Percentiles rank a stretch among this genome's conserved stretches.
These are phyloP conservation scores for Riparia riparia DNA, from an alignment of 2,113 vertebrate genomes.

Conservation along the genomic window DNA sequence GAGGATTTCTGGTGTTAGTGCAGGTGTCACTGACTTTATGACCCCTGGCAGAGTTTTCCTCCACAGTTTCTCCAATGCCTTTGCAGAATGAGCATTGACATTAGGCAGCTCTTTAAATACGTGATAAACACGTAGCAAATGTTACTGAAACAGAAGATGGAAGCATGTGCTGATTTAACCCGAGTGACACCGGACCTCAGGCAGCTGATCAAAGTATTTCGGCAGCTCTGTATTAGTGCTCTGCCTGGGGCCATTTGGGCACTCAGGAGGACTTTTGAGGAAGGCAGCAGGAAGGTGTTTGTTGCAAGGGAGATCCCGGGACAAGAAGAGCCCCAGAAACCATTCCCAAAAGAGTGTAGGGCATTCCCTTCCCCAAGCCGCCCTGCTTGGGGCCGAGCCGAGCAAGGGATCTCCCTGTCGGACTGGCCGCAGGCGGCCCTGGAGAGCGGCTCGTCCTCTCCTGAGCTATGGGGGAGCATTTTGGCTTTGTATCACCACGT, in stretches of 20 bases:
- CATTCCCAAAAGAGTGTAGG: background rate
- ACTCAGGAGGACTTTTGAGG: background rate
- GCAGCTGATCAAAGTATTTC: constrained; percentile 31
- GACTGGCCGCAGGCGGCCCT: background rate
- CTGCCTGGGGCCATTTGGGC: background rate
- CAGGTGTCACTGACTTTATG: background rate
- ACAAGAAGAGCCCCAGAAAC: background rate
- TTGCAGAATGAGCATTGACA: background rate
- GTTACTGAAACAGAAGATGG: background rate
- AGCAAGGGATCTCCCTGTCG: background rate
- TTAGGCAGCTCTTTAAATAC: background rate
- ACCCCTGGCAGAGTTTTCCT: background rate
- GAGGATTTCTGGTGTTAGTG: background rate
- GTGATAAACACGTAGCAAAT: background rate
- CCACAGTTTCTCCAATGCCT: background rate
- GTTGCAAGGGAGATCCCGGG: background rate
- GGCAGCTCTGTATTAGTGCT: background rate
- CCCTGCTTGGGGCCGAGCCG: accelerated
- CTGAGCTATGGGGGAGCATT: background rate
- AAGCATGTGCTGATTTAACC: background rate
- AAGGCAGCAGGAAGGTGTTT: background rate
- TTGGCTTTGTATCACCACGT: background rate
- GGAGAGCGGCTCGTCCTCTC: background rate
- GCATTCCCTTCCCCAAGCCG: background rate
- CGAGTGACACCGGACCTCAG: background rate